These are phyloP conservation scores for Pseudochirops corinnae DNA, from an alignment of 2,797 vertebrate species.

Conservation along the genomic window DNA sequence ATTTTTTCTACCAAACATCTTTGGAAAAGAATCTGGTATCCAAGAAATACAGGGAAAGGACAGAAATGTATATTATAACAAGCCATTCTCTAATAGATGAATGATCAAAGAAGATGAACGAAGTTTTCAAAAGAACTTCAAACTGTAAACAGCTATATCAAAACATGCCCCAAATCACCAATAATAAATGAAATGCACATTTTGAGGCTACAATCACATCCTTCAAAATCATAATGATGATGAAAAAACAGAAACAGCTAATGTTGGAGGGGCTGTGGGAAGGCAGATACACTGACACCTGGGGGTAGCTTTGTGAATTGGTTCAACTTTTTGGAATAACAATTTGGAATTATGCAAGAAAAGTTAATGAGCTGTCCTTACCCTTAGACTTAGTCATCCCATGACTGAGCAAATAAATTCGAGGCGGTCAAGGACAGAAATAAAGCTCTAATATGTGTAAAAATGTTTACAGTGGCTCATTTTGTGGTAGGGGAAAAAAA, in stretches of 20 bases:
- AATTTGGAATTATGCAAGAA: no score
- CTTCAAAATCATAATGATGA: background rate
- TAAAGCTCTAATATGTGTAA: background rate
- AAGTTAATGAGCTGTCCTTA: background rate
- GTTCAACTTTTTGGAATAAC: background rate
- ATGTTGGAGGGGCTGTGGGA: background rate
- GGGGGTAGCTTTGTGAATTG: background rate
- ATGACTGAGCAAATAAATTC: background rate
- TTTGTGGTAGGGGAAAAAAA: background rate
- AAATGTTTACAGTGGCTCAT: background rate
- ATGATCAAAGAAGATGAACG: no score
- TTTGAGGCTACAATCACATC: no score
- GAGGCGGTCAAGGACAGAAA: background rate
- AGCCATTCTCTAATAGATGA: no score
- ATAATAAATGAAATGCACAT: no score
- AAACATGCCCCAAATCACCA: no score
- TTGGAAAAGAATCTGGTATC: background rate
- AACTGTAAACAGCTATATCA: no score
- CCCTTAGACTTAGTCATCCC: background rate
- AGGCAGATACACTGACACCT: background rate
- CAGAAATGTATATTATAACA: background rate
- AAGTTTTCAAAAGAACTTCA: no score
- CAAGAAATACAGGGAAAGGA: background rate
- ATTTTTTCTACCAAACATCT: background rate
- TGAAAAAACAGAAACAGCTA: background rate